A percentile compares a stretch with the other conserved stretches of the same genome.
These are phyloP conservation scores for Pseudococcus longispinus DNA, from an alignment of 2,888 invertebrate species.

Conservation along the genomic window DNA sequence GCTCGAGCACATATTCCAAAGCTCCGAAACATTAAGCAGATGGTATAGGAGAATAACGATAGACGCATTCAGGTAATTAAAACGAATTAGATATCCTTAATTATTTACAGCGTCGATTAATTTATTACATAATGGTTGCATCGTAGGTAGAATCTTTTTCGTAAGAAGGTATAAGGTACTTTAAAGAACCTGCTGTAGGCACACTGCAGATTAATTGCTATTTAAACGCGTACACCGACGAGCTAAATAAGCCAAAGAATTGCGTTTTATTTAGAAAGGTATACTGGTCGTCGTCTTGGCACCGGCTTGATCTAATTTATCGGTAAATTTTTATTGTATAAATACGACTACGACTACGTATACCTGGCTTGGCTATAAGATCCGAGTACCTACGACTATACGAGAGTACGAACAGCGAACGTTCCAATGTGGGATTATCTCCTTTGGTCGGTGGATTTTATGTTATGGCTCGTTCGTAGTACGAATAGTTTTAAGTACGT, in stretches of 20 bases:
- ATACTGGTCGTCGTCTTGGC: conserved; percentile 2
- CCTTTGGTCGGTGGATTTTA: not conserved
- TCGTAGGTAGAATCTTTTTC: conserved; percentile 17
- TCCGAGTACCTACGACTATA: not conserved
- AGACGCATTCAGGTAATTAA: conserved; percentile 75
- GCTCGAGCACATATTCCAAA: conserved; percentile 84
- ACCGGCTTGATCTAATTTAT: not conserved
- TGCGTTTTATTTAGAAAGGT: not conserved
- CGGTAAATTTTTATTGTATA: not conserved
- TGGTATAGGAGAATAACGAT: conserved; percentile 87
- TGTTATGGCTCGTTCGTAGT: not conserved
- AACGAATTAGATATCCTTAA: conserved; percentile 34
- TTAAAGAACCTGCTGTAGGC: not conserved
- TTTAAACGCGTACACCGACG: not conserved
- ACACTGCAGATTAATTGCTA: not conserved
- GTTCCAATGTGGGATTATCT: not conserved
- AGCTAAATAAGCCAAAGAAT: not conserved
- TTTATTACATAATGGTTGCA: conserved; percentile 21
- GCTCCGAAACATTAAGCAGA: conserved; percentile 75
- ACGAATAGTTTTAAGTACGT: not conserved
- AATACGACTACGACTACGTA: too few relatives aligned
- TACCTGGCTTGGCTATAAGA: too few relatives aligned
- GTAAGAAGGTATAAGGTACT: not conserved
- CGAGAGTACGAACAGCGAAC: not conserved
- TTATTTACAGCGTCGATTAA: not conserved